These are phyloP conservation scores for Chesias legatella DNA, from an alignment of 2,888 invertebrate genomes.

Conservation along the genomic window DNA sequence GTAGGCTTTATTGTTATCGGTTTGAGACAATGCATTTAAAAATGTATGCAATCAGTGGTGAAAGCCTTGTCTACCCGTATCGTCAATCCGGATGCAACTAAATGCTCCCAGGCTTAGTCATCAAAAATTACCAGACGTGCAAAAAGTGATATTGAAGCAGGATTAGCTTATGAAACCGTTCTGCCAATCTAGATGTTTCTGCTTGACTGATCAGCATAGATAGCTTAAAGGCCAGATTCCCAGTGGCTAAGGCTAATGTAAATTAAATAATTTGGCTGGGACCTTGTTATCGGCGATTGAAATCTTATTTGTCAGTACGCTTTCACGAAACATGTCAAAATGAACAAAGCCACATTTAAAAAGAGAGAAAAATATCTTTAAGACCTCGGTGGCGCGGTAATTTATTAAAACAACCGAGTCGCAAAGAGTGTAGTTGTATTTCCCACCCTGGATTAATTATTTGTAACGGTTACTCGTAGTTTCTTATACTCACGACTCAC, in stretches of 20 bases:
- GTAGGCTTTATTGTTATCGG: slow-evolving; percentile 69
- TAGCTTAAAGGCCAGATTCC: slow-evolving; percentile 79
- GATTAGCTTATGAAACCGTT: slow-evolving; percentile 74
- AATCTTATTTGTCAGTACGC: slow-evolving; percentile 15
- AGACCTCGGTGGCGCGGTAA: too few species aligned
- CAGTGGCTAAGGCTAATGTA: slow-evolving; percentile 58
- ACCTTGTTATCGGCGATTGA: slow-evolving; percentile 20
- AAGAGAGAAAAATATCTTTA: too few species aligned
- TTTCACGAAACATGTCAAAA: slow-evolving; percentile 14
- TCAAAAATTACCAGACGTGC: slow-evolving; percentile 45
- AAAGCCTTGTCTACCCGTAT: slow-evolving; percentile 58
- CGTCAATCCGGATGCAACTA: slow-evolving; percentile 54
- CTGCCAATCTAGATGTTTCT: slow-evolving; percentile 72
- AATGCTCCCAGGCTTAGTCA: slow-evolving; percentile 18
- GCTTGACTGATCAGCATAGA: slow-evolving; percentile 73
- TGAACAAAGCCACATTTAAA: too few species aligned
- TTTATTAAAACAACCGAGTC: too few species aligned
- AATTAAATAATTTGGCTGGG: slow-evolving; percentile 28
- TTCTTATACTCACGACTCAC: too few species aligned
- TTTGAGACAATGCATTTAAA: slow-evolving; percentile 32
- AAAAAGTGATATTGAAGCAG: slow-evolving; percentile 72
- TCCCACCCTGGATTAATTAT: too few species aligned
- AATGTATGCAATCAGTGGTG: slow-evolving; percentile 68
- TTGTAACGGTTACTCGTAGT: too few species aligned
- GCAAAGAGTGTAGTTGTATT: too few species aligned